Evolutionary conservation across 2,113 vertebrate species (phyloP).

Genomic region (Syngnathus floridae): DNA sequence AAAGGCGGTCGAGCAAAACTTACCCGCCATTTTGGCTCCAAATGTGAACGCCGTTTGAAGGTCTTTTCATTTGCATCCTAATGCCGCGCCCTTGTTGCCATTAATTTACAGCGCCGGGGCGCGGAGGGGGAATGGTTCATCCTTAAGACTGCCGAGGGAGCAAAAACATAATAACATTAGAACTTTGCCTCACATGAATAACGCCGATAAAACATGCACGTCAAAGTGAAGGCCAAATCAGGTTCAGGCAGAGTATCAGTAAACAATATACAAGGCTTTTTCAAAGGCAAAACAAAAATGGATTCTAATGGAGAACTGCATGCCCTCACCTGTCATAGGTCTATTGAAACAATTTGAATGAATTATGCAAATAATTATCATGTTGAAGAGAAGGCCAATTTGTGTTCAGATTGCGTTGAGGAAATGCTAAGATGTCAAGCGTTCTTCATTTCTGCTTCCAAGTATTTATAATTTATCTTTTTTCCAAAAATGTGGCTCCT

Average conservation of each 20-base stretch:
- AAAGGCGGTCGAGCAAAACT: conserved; percentile 67
- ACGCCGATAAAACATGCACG: conserved; percentile 61
- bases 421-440: background rate
- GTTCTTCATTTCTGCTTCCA: background rate
- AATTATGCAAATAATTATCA: background rate
- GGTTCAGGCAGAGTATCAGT: conserved; percentile 51
- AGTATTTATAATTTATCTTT: background rate
- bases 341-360: too few relatives aligned
- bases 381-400: background rate
- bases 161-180: conserved; percentile 40
- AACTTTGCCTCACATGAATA: conserved; percentile 27
- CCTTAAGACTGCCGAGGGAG: conserved; percentile 33
- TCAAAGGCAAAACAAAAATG: conserved; percentile 37
- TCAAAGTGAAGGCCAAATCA: conserved; percentile 56
- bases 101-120: conserved; percentile 65
- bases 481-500: background rate
- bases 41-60: conserved; percentile 57
- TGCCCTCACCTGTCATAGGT: background rate
- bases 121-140: conserved; percentile 48
- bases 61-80: conserved; percentile 71
- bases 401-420: background rate
- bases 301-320: conserved; percentile 19
- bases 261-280: conserved; percentile 47
- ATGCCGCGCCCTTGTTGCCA: conserved; percentile 63
- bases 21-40: conserved; percentile 50